Base-by-base conservation (phyloP, 2,797 vertebrate species). In the Linurgus olivaceus region DNA sequence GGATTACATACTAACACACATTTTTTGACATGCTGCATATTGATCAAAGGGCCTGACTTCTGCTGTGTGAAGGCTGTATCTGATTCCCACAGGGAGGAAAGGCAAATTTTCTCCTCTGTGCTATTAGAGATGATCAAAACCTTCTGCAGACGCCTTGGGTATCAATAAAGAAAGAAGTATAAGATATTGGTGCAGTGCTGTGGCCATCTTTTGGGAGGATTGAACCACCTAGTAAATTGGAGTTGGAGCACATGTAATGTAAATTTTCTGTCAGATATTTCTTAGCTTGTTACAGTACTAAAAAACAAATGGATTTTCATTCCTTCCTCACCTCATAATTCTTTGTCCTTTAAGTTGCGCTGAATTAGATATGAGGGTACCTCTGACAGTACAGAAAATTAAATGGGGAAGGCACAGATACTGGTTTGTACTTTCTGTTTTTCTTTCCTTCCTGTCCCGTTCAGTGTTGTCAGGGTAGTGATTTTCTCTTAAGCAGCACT, bases 11-110 rank as follows among this genome's bases (percentile, higher is more conserved):
- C 25, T 81, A 74, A 51, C 35, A 78, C 63, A 67, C 13, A 2
- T 81, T 90, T 84, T 90, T 90, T 54, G 81, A 62, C 0, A 0
- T 86, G 44, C 42, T 72, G 15, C 35, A 20, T 83, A 31, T 71
- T 92, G 80, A 94, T 94, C 89, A 95, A 96, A 94, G 89, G 24
- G 17, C 90, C 72, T 85, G 75, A 40, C 8, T 90, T 90, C 70
- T 88, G 31, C 59, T 77, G 9, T 2, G 6, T 88, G 75, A 92
- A 88, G 70, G 26, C 81, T 62, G 42, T 76, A 82, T 65, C 50
- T 92, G 78, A 79, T 87, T 94, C 73, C 59, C 62, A 82, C 26
- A 87, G 94, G 58, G 44, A 86, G 18, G 29, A 88, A 94, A 93
- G 55, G 51, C 29, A 95, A 12, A 68, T 62, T 93, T 94, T 93